Conservation (phyloP, 2,797 vertebrate genomes). For the Jordanella pulchra region DNA sequence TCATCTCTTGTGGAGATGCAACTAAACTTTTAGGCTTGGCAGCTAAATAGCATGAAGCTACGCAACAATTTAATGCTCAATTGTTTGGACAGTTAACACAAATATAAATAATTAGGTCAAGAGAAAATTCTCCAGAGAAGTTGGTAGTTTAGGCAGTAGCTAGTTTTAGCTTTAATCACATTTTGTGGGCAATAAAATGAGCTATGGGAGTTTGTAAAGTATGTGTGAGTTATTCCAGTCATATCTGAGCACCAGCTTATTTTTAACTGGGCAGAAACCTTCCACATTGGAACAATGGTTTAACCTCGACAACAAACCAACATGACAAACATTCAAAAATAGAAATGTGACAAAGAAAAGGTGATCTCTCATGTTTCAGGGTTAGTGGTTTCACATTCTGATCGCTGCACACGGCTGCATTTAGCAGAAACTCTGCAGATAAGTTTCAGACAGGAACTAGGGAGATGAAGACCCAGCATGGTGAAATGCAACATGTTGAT, state of each 20-base stretch:
- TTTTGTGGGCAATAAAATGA: neutral
- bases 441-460: constrained; percentile 3
- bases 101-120: neutral
- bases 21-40: neutral
- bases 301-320: neutral
- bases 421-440: neutral
- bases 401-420: neutral
- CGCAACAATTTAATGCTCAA: neutral
- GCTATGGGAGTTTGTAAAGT: neutral
- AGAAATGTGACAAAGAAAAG: neutral
- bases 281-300: neutral
- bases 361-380: neutral
- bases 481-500: neutral
- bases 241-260: neutral
- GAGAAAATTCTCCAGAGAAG: too few relatives aligned
- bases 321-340: neutral
- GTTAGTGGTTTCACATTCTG: neutral
- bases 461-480: neutral
- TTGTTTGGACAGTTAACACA: neutral
- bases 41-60: neutral
- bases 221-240: neutral
- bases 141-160: too few relatives aligned
- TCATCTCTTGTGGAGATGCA: neutral
- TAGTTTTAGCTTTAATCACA: neutral
- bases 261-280: neutral